Percentiles rank a stretch among this genome's conserved stretches.
phyloP scores from a whole-genome alignment of 2,113 vertebrate species.

The Gymnogyps californianus region DNA sequence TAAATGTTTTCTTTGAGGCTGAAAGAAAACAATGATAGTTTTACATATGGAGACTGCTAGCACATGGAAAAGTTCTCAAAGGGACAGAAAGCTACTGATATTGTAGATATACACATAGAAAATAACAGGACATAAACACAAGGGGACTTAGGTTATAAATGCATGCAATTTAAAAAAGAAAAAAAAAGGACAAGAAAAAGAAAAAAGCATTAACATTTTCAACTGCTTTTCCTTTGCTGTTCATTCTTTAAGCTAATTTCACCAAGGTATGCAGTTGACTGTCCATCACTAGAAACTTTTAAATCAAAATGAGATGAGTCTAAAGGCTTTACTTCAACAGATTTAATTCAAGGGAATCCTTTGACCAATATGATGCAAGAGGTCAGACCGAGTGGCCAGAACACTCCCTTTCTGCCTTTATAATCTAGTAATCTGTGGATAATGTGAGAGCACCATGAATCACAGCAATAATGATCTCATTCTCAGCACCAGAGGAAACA shows the following conservation, averaged over 20 bases:
- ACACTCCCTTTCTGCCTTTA: constrained; percentile 1
- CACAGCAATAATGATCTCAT: constrained; percentile 57
- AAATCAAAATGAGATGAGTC: background rate
- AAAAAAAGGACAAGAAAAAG: no score
- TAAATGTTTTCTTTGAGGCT: constrained; percentile 40
- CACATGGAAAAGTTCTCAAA: background rate
- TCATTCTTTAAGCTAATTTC: background rate
- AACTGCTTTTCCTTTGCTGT: background rate
- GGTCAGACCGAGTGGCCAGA: background rate
- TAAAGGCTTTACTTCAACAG: background rate
- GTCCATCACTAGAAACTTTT: background rate
- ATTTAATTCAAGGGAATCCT: constrained; percentile 14
- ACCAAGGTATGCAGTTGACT: background rate
- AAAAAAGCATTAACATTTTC: background rate
- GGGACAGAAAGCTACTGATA: background rate
- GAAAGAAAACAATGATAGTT: constrained; percentile 24
- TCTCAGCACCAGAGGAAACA: constrained; percentile 42
- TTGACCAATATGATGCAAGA: background rate
- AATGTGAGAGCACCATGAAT: constrained; percentile 25
- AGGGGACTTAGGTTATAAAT: background rate
- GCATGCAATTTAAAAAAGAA: background rate
- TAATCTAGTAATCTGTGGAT: constrained; percentile 17
- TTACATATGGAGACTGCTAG: background rate
- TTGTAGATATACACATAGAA: background rate
- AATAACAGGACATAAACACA: background rate